phyloP scores from a whole-genome alignment of 2,888 invertebrate genomes.

The Parnassius smintheus region DNA sequence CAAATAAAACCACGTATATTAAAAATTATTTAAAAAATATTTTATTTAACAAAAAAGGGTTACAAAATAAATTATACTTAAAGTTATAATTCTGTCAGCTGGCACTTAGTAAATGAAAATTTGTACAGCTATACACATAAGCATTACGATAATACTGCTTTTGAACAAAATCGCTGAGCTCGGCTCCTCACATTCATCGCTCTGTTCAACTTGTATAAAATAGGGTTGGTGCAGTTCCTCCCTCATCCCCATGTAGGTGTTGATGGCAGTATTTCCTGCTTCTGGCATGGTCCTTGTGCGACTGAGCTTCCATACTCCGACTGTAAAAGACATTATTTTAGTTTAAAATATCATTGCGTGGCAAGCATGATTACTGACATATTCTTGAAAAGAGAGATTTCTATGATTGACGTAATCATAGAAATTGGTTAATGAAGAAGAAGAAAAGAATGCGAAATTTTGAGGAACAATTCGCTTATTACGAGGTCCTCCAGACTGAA shows the following conservation, averaged over 20 bases:
- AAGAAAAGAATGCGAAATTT: no score
- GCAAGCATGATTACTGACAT: no score
- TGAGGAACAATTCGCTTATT: no score
- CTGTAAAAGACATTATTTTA: slow-evolving; percentile 40
- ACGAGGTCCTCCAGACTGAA: no score
- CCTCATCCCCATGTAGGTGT: slow-evolving; percentile 39
- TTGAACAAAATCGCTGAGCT: slow-evolving; percentile 52
- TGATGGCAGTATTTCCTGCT: slow-evolving; percentile 40
- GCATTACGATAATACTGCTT: slow-evolving; percentile 60
- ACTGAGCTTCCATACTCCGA: slow-evolving; percentile 67
- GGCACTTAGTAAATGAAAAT: slow-evolving; percentile 36
- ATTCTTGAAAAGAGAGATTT: no score
- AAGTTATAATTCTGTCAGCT: background rate
- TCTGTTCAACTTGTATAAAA: slow-evolving; percentile 53
- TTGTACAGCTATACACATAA: slow-evolving; percentile 52
- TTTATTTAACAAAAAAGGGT: slow-evolving; percentile 17
- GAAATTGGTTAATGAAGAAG: no score
- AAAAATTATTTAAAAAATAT: slow-evolving; percentile 4
- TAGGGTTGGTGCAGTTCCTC: slow-evolving; percentile 54
- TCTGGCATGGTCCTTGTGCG: slow-evolving; percentile 46
- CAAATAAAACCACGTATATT: slow-evolving; percentile 5
- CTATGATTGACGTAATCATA: no score
- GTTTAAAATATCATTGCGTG: no score
- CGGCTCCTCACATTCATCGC: slow-evolving; percentile 57
- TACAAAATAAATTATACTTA: slow-evolving; percentile 12